A percentile compares a stretch with the other conserved stretches of the same genome.
phyloP scores from a whole-genome alignment of 2,113 vertebrate species.

The Erinaceus europaeus region DNA sequence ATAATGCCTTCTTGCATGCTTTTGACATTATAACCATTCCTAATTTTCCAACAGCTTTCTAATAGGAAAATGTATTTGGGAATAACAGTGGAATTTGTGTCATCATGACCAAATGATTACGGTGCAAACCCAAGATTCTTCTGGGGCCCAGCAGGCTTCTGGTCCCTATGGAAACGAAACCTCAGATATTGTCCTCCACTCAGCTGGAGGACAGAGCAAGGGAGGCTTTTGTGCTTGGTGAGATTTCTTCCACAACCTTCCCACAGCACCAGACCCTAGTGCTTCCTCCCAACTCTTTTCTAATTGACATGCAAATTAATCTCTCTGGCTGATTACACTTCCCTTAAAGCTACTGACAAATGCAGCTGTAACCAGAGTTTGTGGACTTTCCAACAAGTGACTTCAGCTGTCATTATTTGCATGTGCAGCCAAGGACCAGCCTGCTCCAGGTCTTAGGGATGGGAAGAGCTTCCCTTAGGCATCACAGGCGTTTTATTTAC shows the following conservation, averaged over 20 bases:
- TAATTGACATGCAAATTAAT: constrained; percentile 98
- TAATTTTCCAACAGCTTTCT: constrained; percentile 62
- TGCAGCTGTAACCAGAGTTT: constrained; percentile 94
- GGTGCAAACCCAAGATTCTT: constrained; percentile 80
- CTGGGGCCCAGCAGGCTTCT: constrained; percentile 80
- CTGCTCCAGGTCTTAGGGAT: constrained; percentile 30
- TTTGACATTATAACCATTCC: constrained; percentile 22
- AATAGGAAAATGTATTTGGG: constrained; percentile 71
- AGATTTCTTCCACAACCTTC: constrained; percentile 90
- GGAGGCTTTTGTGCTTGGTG: constrained; percentile 87
- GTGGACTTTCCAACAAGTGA: constrained; percentile 87
- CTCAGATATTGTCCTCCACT: constrained; percentile 86
- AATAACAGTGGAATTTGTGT: constrained; percentile 81
- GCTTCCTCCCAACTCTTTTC: constrained; percentile 86
- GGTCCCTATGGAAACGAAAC: constrained; percentile 92
- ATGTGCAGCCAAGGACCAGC: constrained; percentile 54
- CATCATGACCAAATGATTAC: constrained; percentile 82
- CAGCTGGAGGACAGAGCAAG: constrained; percentile 84
- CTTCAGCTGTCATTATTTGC: constrained; percentile 84
- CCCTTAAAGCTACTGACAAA: constrained; percentile 94
- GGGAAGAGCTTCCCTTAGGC: constrained; percentile 4
- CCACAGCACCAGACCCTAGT: constrained; percentile 82
- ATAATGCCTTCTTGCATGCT: not conserved
- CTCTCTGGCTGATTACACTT: constrained; percentile 95
- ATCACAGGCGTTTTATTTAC: constrained; percentile 32